Conservation (phyloP, 1,140 invertebrate species). For the Nylanderia fulva region DNA sequence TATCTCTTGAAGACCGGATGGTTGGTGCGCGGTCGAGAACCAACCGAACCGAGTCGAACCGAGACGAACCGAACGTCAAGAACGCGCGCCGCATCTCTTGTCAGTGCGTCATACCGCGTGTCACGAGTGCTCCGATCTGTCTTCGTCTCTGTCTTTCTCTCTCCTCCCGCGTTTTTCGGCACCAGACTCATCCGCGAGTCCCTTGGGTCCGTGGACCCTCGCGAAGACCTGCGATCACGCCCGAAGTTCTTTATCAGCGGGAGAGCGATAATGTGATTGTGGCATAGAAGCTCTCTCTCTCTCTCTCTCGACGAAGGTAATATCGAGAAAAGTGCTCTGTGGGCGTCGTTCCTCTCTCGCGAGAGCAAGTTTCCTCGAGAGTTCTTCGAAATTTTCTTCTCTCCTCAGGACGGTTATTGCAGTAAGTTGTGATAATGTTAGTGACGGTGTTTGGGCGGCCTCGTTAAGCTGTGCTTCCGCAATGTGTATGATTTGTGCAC, state of each 20-base stretch:
- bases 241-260: conserved; percentile 33
- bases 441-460: neutral
- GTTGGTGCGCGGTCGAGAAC: too few relatives aligned
- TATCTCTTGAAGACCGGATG: conserved; percentile 1
- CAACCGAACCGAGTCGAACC: neutral
- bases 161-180: conserved; percentile 32
- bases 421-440: conserved; percentile 28
- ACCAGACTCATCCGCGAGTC: neutral
- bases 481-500: conserved; percentile 16
- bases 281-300: neutral
- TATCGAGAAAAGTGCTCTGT: too few relatives aligned
- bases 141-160: too few relatives aligned
- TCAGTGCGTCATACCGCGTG: conserved; percentile 43
- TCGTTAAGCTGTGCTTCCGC: neutral
- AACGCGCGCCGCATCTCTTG: conserved; percentile 21
- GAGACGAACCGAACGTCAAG: conserved; percentile 25
- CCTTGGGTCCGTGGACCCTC: neutral
- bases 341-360: neutral
- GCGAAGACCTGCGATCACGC: conserved; percentile 27
- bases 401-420: neutral
- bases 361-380: neutral
- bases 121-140: conserved; percentile 29
- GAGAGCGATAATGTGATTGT: conserved; percentile 38
- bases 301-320: neutral
- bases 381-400: neutral